phyloP scores from a whole-genome alignment of 2,888 invertebrate genomes.

The Calameuta idolon region DNA sequence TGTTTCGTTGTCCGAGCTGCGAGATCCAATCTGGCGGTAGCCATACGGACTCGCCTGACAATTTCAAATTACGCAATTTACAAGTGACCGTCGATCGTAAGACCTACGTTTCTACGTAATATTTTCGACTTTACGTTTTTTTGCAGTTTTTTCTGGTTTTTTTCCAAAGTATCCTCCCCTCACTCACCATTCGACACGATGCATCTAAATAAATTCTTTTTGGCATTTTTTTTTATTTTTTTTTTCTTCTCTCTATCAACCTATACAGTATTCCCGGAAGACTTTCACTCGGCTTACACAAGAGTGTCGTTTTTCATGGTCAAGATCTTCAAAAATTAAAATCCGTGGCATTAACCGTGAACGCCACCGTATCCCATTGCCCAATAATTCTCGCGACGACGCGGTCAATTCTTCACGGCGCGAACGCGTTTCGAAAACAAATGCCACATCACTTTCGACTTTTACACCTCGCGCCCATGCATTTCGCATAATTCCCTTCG shows the following conservation, averaged over 20 bases:
- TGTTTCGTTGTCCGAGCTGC: slow-evolving; percentile 4
- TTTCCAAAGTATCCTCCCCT: not conserved
- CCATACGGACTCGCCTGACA: not conserved
- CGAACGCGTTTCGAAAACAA: not conserved
- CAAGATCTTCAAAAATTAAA: not conserved
- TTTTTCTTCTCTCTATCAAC: not conserved
- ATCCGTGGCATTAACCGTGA: not conserved
- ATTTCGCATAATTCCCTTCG: not conserved
- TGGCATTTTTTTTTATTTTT: not conserved
- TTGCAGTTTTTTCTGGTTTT: not conserved
- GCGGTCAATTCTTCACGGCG: not conserved
- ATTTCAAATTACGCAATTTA: not conserved
- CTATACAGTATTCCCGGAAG: not conserved
- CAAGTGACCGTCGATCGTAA: not conserved
- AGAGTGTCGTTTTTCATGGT: not conserved
- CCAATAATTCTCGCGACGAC: not conserved
- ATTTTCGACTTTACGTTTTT: not conserved
- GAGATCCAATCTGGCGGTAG: not conserved
- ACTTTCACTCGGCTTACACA: not conserved
- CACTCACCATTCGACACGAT: not conserved
- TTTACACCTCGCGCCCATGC: not conserved
- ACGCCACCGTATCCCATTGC: not conserved
- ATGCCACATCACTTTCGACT: not conserved
- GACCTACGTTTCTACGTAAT: not conserved
- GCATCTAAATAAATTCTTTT: not conserved